These are phyloP conservation scores for Eupithecia pulchellata DNA, from an alignment of 2,888 invertebrate genomes.

Conservation along the genomic window DNA sequence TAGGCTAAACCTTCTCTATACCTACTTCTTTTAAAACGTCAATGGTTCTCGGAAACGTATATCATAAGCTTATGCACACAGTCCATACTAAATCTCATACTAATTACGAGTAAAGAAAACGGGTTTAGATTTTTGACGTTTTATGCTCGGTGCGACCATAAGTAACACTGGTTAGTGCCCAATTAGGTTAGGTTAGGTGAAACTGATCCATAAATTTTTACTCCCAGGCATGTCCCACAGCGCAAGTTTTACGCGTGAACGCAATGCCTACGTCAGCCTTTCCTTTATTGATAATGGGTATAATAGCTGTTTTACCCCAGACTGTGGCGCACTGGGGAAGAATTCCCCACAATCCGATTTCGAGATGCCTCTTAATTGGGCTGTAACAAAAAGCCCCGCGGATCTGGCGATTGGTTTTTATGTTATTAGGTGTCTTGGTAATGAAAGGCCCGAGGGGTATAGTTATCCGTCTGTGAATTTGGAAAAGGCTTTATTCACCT, in stretches of 20 bases:
- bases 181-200: background rate
- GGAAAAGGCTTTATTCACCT: conserved; percentile 5
- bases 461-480: conserved; percentile 11
- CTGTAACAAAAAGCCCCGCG: conserved; percentile 31
- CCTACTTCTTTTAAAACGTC: too few relatives aligned
- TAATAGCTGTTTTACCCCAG: background rate
- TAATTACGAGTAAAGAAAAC: too few relatives aligned
- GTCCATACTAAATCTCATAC: too few relatives aligned
- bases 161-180: too few relatives aligned
- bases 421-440: conserved; percentile 32
- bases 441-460: conserved; percentile 20
- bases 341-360: conserved; percentile 27
- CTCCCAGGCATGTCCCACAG: background rate
- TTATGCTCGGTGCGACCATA: too few relatives aligned
- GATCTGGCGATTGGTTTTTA: conserved; percentile 33
- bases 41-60: too few relatives aligned
- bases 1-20: too few relatives aligned
- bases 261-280: background rate
- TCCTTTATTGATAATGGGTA: background rate
- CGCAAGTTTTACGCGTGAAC: background rate
- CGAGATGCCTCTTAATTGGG: conserved; percentile 38
- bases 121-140: too few relatives aligned
- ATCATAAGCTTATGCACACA: too few relatives aligned
- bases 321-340: conserved; percentile 26
- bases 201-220: background rate